Evolutionary conservation across 1,140 invertebrate species (phyloP), one percentile per base, ranked within the genome.

Genomic region (Thaumetopoea pityocampa): DNA sequence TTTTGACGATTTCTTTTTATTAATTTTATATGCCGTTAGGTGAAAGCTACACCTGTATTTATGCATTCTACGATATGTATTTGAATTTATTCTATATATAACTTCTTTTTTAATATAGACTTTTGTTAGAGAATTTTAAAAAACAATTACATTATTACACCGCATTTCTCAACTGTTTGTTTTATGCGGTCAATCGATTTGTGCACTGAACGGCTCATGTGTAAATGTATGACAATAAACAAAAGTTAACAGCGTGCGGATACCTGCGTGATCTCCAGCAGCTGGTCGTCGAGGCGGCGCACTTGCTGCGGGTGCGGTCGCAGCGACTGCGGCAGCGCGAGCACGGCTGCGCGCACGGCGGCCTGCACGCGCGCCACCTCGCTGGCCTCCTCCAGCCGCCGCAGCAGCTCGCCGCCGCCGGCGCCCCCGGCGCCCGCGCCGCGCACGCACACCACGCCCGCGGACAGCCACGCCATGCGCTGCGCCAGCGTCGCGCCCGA

Each of bases 371-470:
- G 87, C 30, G 92, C 94, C 51, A 96, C 92, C 86, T 98, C 94
- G 55, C 96, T 91, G 82, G 96, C 96, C 78, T 99, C 98, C 81
- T 98, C 96, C 17, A 99, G 85, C 67, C 98, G 94, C 47, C 96
- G 92, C 23, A 98, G 85, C 51, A 98, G 93, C 56, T 98, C 92
- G 2, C 95, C 94, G 56, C 93, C 88, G 49, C 91, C 89, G 3
- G 90, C 90, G 5, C 90, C 90, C 9, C 92, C 93, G 6, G 92
- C 92, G 61, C 93, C 91, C 42, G 94, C 93, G 60, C 95, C 95
- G 64, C 96, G 91, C 88, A 97, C 93, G 74, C 96, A 98, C 85
- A 98, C 93, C 23, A 98, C 93, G n/a, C 97, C 96, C 55, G 96
- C 89, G 1, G 96, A 95, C 61, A 99, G 82, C 85, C 98, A 98